Base-by-base conservation (phyloP, 2,888 invertebrate species). In the Heterodera filipjevi region DNA sequence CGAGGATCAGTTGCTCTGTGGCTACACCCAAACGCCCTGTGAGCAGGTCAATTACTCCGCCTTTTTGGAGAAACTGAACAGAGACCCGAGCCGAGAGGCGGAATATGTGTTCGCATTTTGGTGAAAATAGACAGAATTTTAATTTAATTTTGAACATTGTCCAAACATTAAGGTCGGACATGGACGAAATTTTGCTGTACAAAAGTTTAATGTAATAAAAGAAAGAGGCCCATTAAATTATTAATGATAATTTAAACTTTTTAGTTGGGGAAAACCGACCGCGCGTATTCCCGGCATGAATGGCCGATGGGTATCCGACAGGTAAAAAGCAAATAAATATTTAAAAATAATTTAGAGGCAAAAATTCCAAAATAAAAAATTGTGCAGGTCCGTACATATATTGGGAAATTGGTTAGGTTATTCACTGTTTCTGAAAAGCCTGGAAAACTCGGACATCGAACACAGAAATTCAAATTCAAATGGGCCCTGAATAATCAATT, bases 81-180 rank as follows among this genome's bases (percentile, higher is more conserved):
- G 86, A 44, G 85, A 87, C 77, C 84, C 83, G 68, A 80, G 73
- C 12, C 76, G 86, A 33, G 88, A 88, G 75, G 88, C 82, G 22
- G 85, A 87, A 66, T 88, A 87, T 79, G 81, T 88, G 39, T 88
- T 87, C 74, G 83, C 88, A 27, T 88, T 88, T 87, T 88, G 88
- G 88, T 86, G 87, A 88, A 81, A 86, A n/a, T 8, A 6, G 64
- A 19, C n/a, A 22, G 27, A 64, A 19, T 68, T 35, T 68, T 19
- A 30, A 32, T 53, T 32, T 53, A 2, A 33, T 27, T 8, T 49
- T 71, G 68, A 71, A 32, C 46, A 64, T 80, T 46, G 33, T 39
- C 5, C 16, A 44, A 39, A 27, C n/a, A 27, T 68, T 33, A 33
- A 64, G 30, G 53, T 66, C 81, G 83, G 68, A 80, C 86, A 86